These are phyloP conservation scores for Stenopsyche tienmushanensis DNA, from an alignment of 1,140 invertebrate species.

Conservation along the genomic window DNA sequence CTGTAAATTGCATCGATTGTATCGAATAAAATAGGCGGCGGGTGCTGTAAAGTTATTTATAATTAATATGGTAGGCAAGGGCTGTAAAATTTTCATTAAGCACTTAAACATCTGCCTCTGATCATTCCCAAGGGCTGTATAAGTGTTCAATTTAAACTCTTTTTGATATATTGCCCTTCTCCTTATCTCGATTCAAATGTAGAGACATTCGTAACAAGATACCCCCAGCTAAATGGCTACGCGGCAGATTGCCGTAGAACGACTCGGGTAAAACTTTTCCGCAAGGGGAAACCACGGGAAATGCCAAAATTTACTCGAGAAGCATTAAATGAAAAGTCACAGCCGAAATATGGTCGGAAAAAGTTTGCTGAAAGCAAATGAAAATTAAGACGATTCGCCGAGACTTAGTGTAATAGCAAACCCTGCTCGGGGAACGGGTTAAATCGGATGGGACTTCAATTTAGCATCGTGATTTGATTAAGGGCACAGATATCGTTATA, in stretches of 20 bases:
- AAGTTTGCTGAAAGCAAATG: conserved; percentile 38
- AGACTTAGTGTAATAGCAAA: conserved; percentile 12
- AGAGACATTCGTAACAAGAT: conserved; percentile 34
- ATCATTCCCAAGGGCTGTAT: too few relatives aligned
- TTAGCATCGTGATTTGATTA: not conserved
- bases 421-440: conserved; percentile 3
- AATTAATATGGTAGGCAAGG: too few relatives aligned
- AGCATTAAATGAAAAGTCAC: conserved; percentile 36
- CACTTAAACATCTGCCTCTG: conserved; percentile 35
- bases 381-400: conserved; percentile 39
- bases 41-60: too few relatives aligned
- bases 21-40: too few relatives aligned
- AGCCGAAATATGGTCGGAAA: conserved; percentile 36
- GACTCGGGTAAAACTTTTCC: conserved; percentile 25
- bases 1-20: too few relatives aligned
- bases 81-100: conserved; percentile 25
- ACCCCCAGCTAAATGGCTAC: conserved; percentile 17
- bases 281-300: conserved; percentile 25
- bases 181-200: conserved; percentile 18
- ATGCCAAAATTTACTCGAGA: conserved; percentile 32
- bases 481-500: not conserved
- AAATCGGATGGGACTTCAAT: not conserved
- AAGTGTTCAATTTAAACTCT: conserved; percentile 42
- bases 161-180: conserved; percentile 40
- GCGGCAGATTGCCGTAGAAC: conserved; percentile 33